Base-by-base conservation (phyloP, 2,888 invertebrate species). In the Oconnorella tubifera region DNA sequence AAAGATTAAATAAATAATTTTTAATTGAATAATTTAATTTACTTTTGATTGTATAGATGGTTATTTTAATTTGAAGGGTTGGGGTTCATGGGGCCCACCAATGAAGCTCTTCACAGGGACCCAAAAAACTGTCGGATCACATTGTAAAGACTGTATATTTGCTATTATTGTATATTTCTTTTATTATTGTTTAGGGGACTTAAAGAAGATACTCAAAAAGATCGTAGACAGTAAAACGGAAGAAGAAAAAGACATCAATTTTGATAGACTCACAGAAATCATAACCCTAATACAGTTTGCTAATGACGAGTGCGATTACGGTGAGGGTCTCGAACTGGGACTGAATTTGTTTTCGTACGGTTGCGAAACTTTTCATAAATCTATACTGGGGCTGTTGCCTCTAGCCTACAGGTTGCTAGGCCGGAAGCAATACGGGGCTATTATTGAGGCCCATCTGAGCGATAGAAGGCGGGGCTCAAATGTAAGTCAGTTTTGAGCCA, bases 241-340 rank as follows among this genome's bases (percentile, higher is more conserved):
- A 29, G 83, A 83, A 14, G 87, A 89, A 68, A 87, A 86, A 73
- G 83, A 85, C 66, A 84, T 83, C 58, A 82, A 86, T 33, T 84
- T 90, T 66, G 87, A 88, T 28, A 86, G 88, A 32, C 73, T 96
- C 2, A 90, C 92, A 74, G 90, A 91, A 64, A 84, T 92, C 1
- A 87, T 93, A 67, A 92, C 90, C 2, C 88, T 88, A 63, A 89
- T 92, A 3, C 90, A 88, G 79, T 92, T 92, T 79, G 97, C 96
- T 0, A 88, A 90, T 64, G 97, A 97, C 77, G 97, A 98, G 80
- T 90, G 90, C 77, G 96, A 97, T 80, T 96, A 93, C 83, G 97
- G 95, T 0, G 93, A 92, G 62, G 90, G 92, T 0, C 81, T 97
- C 1, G 96, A 97, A 81, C 84, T 91, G 48, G 96, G 93, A 0